Evolutionary conservation across 2,888 invertebrate species (phyloP).

Genomic region (Dendrolimus pini): DNA sequence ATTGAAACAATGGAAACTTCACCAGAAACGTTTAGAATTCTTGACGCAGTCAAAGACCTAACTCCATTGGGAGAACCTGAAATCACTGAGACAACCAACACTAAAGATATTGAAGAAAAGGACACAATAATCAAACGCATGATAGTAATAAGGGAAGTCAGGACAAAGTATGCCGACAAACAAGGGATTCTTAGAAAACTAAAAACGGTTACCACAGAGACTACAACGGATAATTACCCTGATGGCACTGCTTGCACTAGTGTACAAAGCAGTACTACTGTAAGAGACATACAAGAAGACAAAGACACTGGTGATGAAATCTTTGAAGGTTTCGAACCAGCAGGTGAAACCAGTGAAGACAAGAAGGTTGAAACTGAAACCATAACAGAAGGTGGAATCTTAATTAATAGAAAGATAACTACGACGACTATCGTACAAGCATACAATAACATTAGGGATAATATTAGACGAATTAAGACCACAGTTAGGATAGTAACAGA

Average conservation of each 20-base stretch:
- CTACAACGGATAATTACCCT: constrained; percentile 27
- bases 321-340: constrained; percentile 31
- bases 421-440: constrained; percentile 40
- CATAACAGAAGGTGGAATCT: constrained; percentile 35
- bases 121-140: constrained; percentile 10
- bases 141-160: constrained; percentile 14
- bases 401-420: constrained; percentile 44
- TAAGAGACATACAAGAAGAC: constrained; percentile 15
- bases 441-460: constrained; percentile 28
- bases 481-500: constrained; percentile 46
- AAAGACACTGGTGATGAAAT: constrained; percentile 22
- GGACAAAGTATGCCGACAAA: constrained; percentile 20
- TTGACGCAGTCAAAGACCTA: not conserved
- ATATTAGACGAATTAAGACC: constrained; percentile 44
- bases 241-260: constrained; percentile 24
- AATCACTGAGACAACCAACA: constrained; percentile 5
- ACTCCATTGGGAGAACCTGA: not conserved
- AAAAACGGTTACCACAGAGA: constrained; percentile 21
- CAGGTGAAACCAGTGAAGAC: constrained; percentile 36
- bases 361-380: constrained; percentile 30
- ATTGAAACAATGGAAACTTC: constrained; percentile 4
- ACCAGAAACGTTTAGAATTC: not conserved
- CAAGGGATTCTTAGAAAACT: constrained; percentile 21
- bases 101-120: constrained; percentile 17
- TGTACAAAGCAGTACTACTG: constrained; percentile 24